Conservation (phyloP, 2,113 vertebrate species). For the Amphiprion ocellaris region DNA sequence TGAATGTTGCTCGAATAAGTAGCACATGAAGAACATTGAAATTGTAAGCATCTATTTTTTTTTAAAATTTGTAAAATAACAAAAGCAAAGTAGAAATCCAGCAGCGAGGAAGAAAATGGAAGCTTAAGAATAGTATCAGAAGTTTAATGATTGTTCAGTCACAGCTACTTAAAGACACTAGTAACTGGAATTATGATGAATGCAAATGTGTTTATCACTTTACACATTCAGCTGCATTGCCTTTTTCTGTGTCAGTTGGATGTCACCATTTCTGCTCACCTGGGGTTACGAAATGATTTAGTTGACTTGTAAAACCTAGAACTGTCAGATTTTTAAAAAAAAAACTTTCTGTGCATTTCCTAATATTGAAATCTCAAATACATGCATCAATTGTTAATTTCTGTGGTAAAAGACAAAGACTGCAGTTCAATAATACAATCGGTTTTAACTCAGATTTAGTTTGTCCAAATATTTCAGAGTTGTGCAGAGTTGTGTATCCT, state of each 20-base stretch:
- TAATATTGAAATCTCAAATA: no score
- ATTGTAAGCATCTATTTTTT: not conserved
- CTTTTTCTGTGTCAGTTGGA: not conserved
- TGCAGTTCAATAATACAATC: not conserved
- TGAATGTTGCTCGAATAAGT: no score
- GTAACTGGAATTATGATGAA: not conserved
- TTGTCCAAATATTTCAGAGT: not conserved
- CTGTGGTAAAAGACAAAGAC: no score
- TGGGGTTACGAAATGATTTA: not conserved
- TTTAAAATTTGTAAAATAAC: not conserved
- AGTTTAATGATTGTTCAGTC: not conserved
- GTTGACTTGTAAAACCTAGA: constrained; percentile 4
- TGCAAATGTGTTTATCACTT: not conserved
- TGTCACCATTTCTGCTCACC: constrained; percentile 6
- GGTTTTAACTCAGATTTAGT: not conserved
- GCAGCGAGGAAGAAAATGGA: no score
- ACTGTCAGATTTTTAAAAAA: not conserved
- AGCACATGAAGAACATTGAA: not conserved
- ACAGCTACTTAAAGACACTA: not conserved
- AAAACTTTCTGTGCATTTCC: not conserved
- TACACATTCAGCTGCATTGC: not conserved
- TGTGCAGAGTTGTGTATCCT: no score
- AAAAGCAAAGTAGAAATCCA: not conserved
- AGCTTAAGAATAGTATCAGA: no score
- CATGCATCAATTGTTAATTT: not conserved